Evolutionary conservation across 2,113 vertebrate species (phyloP).

Genomic region (Dryoscopus gambensis): DNA sequence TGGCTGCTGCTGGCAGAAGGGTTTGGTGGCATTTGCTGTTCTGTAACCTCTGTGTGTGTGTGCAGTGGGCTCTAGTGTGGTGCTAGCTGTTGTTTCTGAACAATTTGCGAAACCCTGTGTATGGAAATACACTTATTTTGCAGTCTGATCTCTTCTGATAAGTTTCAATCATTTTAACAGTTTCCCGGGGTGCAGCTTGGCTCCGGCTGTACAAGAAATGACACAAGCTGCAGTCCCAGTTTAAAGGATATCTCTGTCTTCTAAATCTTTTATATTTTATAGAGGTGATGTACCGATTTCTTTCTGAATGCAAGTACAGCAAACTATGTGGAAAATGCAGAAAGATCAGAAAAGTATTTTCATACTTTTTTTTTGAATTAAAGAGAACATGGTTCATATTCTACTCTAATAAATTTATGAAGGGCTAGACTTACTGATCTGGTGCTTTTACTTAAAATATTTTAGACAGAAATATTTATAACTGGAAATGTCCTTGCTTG

Average conservation of each 20-base stretch:
- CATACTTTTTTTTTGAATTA: not conserved
- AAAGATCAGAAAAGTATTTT: not conserved
- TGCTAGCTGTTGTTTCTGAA: not conserved
- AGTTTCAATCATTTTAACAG: not conserved
- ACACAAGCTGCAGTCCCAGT: not conserved
- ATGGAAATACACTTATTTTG: not conserved
- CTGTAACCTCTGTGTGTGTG: not conserved
- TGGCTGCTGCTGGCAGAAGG: not conserved
- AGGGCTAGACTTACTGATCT: not conserved
- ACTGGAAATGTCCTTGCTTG: not conserved
- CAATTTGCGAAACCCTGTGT: rapidly evolving
- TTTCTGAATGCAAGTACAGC: not conserved
- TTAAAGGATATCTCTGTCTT: not conserved
- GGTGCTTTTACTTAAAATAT: not conserved
- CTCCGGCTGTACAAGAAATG: not conserved
- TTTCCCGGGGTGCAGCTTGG: not conserved
- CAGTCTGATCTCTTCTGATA: not conserved
- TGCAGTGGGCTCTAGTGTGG: not conserved
- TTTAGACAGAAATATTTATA: not conserved
- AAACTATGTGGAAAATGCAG: not conserved
- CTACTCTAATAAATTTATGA: not conserved
- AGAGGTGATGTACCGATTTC: not conserved
- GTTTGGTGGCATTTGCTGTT: not conserved
- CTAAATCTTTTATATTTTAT: not conserved
- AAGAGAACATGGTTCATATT: not conserved